Base-by-base conservation (phyloP, 2,888 invertebrate species). In the Sinodicranocentrus sp. region DNA sequence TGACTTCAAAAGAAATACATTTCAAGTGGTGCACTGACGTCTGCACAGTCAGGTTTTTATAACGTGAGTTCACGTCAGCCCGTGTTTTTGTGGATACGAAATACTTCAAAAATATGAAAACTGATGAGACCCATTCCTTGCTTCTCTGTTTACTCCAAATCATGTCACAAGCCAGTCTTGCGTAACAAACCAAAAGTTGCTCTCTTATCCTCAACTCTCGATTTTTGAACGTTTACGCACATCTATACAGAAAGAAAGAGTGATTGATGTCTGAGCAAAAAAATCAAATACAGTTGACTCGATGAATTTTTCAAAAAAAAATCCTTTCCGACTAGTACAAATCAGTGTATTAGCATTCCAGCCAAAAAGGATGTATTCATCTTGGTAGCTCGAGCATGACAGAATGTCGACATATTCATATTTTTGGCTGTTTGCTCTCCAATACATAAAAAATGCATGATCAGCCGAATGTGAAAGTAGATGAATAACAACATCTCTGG, bases 401-500 rank as follows among this genome's bases (percentile, higher is more conserved):
- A 70, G 48, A 48, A 68, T 61, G 61, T 70, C 78, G 67, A 77
- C 67, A 57, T 70, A 78, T 78, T 78, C 78, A 78, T 78, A 70
- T 19, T 59, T 70, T 68, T 57, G 43, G 17, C 65, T 65, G n/a
- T 8, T n/a, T 73, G 65, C 25, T 44, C 26, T 61, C 48, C 61
- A 59, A 63, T 63, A 70, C 33, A 65, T 72, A 54, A 72, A 79
- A 79, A 71, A 79, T 79, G 79, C 79, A 79, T 79, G 72, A 79
- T 79, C 79, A 79, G 71, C 79, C 61, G 79, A 79, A 79, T 79
- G 78, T 78, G 78, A 78, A 78, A 78, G 78, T 63, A 76, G 54
- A 65, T 39, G 39, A 61, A 61, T 25, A 70, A 63, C 79, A 67
- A 21, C 52, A 26, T 44, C 25, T 44, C 57, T 6, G 26, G 15